Base-by-base conservation (phyloP, 2,888 invertebrate species). In the Bombylius discolor region DNA sequence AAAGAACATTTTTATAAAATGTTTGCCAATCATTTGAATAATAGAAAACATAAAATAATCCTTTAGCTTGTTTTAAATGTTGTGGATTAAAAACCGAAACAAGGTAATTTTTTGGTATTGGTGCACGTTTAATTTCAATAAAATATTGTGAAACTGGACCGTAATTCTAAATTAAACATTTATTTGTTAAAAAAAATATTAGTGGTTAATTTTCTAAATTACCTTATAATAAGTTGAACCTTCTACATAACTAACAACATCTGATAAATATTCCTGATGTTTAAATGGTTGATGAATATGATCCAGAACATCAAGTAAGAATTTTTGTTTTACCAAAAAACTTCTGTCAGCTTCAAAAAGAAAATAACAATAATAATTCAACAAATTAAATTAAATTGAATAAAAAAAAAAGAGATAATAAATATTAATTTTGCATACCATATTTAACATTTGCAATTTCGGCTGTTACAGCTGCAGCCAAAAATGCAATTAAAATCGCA, bases 21-120 rank as follows among this genome's bases (percentile, higher is more conserved):
- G 83, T 83, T 33, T 81, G 78, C 68, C 79, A 87, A 68, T 85
- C 82, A 68, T 84, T 84, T 61, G 87, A 84, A 56, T 82, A 81
- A 73, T 79, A 79, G 61, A 89, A 77, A 55, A 84, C 74, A 66
- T 84, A 79, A 73, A 83, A 84, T 11, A 84, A 71, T 50, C 78
- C 76, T 44, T 76, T 69, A 33, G 78, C 78, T 68, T 83, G 79
- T 58, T 77, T 71, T 56, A 77, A 69, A 55, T 83, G 80, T 4
- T 74, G 67, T 58, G 75, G 71, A 61, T 79, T 69, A 61, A 77
- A 74, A 57, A 76, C 70, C 14, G 80, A 78, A 72, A 79, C 82
- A 55, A 78, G 74, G 58, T 78, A 78, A 56, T 78, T 78, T 61
- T 76, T 74, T 12, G 80, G 80, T 57, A 83, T 70, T 54, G 77